Percentiles rank a stretch among this genome's conserved stretches.
Conservation (phyloP, 30 jellyfish, hydroid and myxozoan species). For the Turritopsis dohrnii region DNA sequence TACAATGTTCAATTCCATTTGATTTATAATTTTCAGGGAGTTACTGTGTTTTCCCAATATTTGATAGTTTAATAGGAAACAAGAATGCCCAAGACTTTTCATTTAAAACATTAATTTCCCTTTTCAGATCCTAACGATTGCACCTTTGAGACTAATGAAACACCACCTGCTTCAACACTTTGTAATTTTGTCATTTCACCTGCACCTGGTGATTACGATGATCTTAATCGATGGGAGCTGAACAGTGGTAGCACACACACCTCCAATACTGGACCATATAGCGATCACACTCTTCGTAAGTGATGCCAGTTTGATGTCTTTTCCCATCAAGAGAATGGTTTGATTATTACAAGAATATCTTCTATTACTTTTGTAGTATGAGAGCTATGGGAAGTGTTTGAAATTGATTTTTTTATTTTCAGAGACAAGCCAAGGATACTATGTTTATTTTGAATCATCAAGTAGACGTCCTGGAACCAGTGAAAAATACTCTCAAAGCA, state of each 20-base stretch:
- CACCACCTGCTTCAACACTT: background rate
- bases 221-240: background rate
- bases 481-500: background rate
- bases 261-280: background rate
- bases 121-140: background rate
- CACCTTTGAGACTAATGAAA: background rate
- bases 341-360: too few species aligned
- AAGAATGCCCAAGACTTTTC: too few species aligned
- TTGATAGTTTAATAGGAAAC: background rate
- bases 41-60: too few species aligned
- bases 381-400: background rate
- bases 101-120: too few species aligned
- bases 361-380: too few species aligned
- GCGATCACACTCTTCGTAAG: background rate
- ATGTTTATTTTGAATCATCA: slow-evolving; percentile 8
- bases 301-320: background rate
- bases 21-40: too few species aligned
- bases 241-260: background rate
- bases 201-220: background rate
- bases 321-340: too few species aligned
- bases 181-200: background rate
- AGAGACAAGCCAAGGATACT: background rate
- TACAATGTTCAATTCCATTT: too few species aligned
- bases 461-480: background rate
- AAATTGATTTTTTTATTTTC: background rate